Percentiles rank a stretch among this genome's conserved stretches.
These are phyloP conservation scores for Drosophila limbata DNA, from an alignment of 2,888 invertebrate species.

Conservation along the genomic window DNA sequence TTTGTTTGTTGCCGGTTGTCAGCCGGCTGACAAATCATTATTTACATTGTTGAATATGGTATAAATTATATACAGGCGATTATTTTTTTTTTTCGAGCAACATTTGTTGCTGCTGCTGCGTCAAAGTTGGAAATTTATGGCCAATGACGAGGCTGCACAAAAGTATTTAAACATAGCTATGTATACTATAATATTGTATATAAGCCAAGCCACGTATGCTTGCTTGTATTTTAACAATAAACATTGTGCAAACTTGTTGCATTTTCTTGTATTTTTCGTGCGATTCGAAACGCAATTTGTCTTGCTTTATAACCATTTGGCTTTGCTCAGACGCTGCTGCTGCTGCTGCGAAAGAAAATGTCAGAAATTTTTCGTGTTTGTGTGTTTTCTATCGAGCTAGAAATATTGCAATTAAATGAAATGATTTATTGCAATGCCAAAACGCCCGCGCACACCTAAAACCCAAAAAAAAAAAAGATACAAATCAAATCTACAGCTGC, in stretches of 20 bases:
- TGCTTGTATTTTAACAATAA: constrained; percentile 46
- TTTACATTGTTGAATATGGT: constrained; percentile 69
- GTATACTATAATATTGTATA: constrained; percentile 18
- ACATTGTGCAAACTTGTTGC: constrained; percentile 70
- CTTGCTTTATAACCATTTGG: constrained; percentile 55
- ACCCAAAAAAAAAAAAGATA: constrained; percentile 17
- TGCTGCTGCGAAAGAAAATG: constrained; percentile 39
- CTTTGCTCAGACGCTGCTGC: constrained; percentile 19
- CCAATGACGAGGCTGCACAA: constrained; percentile 50
- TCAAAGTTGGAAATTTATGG: constrained; percentile 54
- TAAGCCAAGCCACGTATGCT: constrained; percentile 6
- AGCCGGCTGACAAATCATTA: constrained; percentile 69
- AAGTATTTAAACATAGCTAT: constrained; percentile 13
- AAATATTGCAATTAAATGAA: constrained; percentile 74
- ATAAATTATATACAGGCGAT: constrained; percentile 69
- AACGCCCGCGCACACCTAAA: constrained; percentile 52
- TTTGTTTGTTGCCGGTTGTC: constrained; percentile 57
- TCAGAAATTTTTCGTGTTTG: constrained; percentile 50
- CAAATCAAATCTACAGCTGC: constrained; percentile 42
- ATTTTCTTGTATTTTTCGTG: constrained; percentile 52
- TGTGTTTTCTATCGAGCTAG: constrained; percentile 43
- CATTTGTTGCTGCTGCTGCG: constrained; percentile 32
- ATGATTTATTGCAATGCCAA: constrained; percentile 65
- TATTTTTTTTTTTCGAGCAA: constrained; percentile 38
- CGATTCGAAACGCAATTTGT: constrained; percentile 65